A percentile compares a stretch with the other conserved stretches of the same genome.
These are phyloP conservation scores for Anagrus nilaparvatae DNA, from an alignment of 1,140 invertebrate species.

Conservation along the genomic window DNA sequence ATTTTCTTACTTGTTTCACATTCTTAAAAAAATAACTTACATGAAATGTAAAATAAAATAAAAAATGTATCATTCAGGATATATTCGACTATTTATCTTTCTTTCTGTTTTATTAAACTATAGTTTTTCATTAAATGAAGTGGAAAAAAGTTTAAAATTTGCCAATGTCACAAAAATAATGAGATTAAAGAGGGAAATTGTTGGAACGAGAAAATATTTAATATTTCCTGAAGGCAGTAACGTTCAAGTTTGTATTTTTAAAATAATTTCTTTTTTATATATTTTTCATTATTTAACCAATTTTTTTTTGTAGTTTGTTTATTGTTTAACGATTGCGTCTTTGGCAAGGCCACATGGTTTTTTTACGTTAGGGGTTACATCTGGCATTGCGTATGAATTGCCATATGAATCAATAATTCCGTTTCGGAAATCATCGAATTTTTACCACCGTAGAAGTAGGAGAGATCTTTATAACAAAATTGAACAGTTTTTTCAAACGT, in stretches of 20 bases:
- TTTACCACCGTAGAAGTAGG: slow-evolving; percentile 40
- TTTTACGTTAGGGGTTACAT: slow-evolving; percentile 58
- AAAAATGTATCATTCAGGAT: no score
- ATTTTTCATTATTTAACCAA: slow-evolving; percentile 1
- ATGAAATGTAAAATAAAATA: no score
- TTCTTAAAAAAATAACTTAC: no score
- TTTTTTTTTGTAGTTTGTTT: slow-evolving; percentile 44
- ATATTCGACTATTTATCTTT: no score
- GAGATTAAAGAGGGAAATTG: slow-evolving; percentile 22
- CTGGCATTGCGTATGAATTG: slow-evolving; percentile 62
- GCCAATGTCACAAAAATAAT: slow-evolving; percentile 10
- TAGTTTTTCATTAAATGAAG: no score
- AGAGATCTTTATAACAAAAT: slow-evolving; percentile 38
- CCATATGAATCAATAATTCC: slow-evolving; percentile 42
- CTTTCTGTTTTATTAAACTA: no score
- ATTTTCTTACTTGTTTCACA: no score
- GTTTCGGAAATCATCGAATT: slow-evolving; percentile 31
- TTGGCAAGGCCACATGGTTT: slow-evolving; percentile 45
- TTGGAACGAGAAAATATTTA: slow-evolving; percentile 27
- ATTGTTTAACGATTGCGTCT: slow-evolving; percentile 51
- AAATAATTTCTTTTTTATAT: not conserved
- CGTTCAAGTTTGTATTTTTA: slow-evolving; percentile 31
- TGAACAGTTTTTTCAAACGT: no score
- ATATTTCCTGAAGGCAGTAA: slow-evolving; percentile 40
- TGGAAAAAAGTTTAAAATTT: slow-evolving; percentile 3